Conservation (phyloP, 2,888 invertebrate genomes). For the Horisme vitalbata region DNA sequence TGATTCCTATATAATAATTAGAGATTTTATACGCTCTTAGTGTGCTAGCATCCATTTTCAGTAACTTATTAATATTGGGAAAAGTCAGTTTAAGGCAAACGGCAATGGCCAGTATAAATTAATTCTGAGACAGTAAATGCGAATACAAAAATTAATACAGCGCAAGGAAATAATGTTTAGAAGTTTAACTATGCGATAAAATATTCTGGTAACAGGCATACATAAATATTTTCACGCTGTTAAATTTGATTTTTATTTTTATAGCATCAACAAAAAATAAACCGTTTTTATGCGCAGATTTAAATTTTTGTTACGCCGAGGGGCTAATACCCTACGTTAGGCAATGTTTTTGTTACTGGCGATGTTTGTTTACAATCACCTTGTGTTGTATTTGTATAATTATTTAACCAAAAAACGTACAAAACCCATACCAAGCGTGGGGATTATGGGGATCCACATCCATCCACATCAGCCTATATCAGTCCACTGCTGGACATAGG, state of each 20-base stretch:
- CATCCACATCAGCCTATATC: too few relatives aligned
- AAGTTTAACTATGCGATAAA: constrained; percentile 25
- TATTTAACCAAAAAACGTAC: too few relatives aligned
- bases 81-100: too few relatives aligned
- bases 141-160: not conserved
- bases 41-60: too few relatives aligned
- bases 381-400: too few relatives aligned
- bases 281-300: constrained; percentile 70
- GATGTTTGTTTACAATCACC: constrained; percentile 73
- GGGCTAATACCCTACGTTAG: constrained; percentile 62
- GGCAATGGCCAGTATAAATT: too few relatives aligned
- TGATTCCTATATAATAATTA: too few relatives aligned
- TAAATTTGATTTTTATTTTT: constrained; percentile 67
- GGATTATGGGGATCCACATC: too few relatives aligned
- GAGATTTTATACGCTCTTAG: too few relatives aligned
- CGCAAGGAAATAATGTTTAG: constrained; percentile 9
- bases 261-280: constrained; percentile 63
- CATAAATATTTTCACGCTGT: constrained; percentile 54
- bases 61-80: too few relatives aligned
- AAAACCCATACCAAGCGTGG: too few relatives aligned
- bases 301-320: constrained; percentile 63
- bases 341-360: constrained; percentile 76
- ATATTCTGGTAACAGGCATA: constrained; percentile 48
- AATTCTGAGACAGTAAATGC: not conserved
- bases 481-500: too few relatives aligned